Base-by-base conservation (phyloP, 2,113 vertebrate species). In the Argyrosomus japonicus region DNA sequence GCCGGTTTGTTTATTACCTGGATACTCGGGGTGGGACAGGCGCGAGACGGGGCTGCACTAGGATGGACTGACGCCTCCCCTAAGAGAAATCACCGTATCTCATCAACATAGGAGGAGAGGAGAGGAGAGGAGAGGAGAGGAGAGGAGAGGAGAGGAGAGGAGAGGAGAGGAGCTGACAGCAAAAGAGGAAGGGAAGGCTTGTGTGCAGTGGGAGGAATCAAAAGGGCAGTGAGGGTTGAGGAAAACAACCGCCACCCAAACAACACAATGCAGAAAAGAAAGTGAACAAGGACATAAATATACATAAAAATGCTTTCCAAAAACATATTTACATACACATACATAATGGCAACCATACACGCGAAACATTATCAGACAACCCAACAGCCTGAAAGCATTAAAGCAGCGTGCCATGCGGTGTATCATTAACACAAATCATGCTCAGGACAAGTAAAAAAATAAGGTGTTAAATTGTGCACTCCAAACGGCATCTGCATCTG, bases 51-150 rank as follows among this genome's bases (percentile, higher is more conserved):
- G 95, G 95, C 94, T 96, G 95, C 93, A 95, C 94, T 96, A 96
- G 94, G 95, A 96, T 96, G 94, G 95, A 96, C 92, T 95, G 95
- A 93, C 95, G 95, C 94, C 95, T 95, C 94, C 95, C 95, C 95
- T 96, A 95, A 93, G 95, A 96, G 95, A 96, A 96, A 96, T 95
- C 95, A 96, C 95, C 95, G 95, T 95, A 96, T 96, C 95, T 95
- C 94, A 93, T 96, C 94, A 96, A 96, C 93, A 95, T 84, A 93
- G 85, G 91, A 90, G 88, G 83, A 83, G 57, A 92, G 87, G 86
- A 82, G 53, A 84, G 81, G 81, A 85, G 68, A 87, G 86, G 79
- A 88, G 72, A 86, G 81, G 86, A 87, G 76, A 71, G 80, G 76
- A 80, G 56, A 77, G 19, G 29, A 65, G 72, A 68, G 60, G 58